Base-by-base conservation (phyloP, 2,797 vertebrate species). In the Sardinella longiceps region DNA sequence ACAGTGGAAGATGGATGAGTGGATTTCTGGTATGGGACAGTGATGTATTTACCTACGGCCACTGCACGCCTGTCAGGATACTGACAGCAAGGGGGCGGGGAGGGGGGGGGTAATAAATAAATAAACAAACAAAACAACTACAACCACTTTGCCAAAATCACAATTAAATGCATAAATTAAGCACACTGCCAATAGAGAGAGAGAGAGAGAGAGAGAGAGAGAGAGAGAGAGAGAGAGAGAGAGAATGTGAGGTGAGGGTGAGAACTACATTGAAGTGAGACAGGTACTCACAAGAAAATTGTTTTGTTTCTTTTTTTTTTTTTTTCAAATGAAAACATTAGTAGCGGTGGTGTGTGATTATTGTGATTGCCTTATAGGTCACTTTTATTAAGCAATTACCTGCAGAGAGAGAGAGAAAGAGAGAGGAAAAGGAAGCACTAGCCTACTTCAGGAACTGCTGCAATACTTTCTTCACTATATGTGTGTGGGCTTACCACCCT, bases 101-200 rank as follows among this genome's bases (percentile, higher is more conserved):
- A 30, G 83, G 60, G 80, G 51, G 82, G 84, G 37, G 28, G 56
- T 81, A 60, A 88, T 70, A 7, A 33, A 37, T 74, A 37, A 74
- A 74, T 74, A 39, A 39, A 74, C 39, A 39, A 74, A 74, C 33
- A 74, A 74, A 84, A 81, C 74, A 84, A 86, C 86, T 85, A 86
- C 53, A 84, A 88, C 85, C 85, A 46, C 84, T 84, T 89, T 90
- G 86, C 89, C 89, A 88, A 86, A 63, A 87, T 74, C 84, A 82
- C 86, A 89, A 90, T 85, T 86, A 88, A 89, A 86, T 85, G 88
- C 88, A 88, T 87, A 87, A 84, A 89, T 87, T 82, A 87, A 83
- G 80, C 37, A 58, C 84, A 86, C n/a, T 83, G 80, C 80, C 85
- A 81, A 84, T 51, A 77, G 82, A 85, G 58, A 81, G 85, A 70